Evolutionary conservation across 35 echinoderm and acorn worm genomes (phyloP).

Genomic region (Anneissia japonica): DNA sequence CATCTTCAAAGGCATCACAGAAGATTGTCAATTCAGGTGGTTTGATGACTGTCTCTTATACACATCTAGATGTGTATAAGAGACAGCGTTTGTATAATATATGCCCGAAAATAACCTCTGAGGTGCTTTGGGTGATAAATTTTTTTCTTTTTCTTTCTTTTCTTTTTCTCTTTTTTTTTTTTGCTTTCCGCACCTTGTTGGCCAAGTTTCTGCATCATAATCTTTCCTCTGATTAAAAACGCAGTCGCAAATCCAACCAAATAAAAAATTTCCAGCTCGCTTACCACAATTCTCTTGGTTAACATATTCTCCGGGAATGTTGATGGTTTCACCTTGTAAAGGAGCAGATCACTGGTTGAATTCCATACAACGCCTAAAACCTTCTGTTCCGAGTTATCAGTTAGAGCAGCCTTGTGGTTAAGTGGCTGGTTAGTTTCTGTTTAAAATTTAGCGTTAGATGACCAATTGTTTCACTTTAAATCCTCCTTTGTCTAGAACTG

Average conservation of each 20-base stretch:
- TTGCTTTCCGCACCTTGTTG: slow-evolving; percentile 30
- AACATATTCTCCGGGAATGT: not conserved
- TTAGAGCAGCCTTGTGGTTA: not conserved
- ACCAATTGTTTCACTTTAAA: slow-evolving; percentile 10
- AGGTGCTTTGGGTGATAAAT: too few relatives aligned
- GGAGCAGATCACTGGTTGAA: slow-evolving; percentile 21
- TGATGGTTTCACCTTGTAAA: slow-evolving; percentile 25
- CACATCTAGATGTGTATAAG: not conserved
- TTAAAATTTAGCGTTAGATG: not conserved
- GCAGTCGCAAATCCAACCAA: slow-evolving; percentile 41
- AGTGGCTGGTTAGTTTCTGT: not conserved
- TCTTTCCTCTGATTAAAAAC: slow-evolving; percentile 20
- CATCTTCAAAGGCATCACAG: slow-evolving; percentile 50
- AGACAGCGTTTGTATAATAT: slow-evolving; percentile 16
- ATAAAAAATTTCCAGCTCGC: slow-evolving; percentile 35
- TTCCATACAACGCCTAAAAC: slow-evolving; percentile 48
- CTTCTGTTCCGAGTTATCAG: slow-evolving; percentile 20
- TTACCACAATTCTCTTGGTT: slow-evolving; percentile 41
- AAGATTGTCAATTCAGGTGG: slow-evolving; percentile 20
- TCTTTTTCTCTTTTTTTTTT: not conserved
- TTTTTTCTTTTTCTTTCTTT: too few relatives aligned
- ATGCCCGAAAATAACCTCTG: not conserved
- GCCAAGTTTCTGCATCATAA: slow-evolving; percentile 31
- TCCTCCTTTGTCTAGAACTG: not conserved
- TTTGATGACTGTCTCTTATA: not conserved